Conservation (phyloP, 2,797 vertebrate species). For the Tenualosa thibaudeaui region DNA sequence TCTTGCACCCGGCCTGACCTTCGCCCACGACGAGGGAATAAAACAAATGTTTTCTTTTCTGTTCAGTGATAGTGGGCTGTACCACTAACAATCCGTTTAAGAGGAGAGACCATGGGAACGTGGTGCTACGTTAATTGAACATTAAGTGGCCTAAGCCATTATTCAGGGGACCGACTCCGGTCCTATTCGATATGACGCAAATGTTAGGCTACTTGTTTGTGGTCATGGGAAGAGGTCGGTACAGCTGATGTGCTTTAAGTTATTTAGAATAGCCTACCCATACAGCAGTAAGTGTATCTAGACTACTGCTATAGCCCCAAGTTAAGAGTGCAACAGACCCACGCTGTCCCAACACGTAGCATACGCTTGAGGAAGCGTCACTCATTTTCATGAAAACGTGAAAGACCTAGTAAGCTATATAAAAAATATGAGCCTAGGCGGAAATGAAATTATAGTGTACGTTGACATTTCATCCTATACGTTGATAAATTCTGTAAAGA, state of each 20-base stretch:
- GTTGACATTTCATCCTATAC: not conserved
- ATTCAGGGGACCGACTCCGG: constrained; percentile 36
- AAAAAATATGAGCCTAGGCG: too few relatives aligned
- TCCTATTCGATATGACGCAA: constrained; percentile 26
- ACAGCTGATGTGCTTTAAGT: not conserved
- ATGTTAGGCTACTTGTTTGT: not conserved
- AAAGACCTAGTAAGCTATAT: too few relatives aligned
- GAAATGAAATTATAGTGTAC: too few relatives aligned
- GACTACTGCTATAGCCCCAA: not conserved
- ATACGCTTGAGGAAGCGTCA: too few relatives aligned
- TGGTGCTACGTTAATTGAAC: constrained; percentile 43
- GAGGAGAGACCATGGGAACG: constrained; percentile 44
- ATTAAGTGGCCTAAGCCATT: constrained; percentile 31
- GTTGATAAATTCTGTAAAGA: not conserved
- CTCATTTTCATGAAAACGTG: too few relatives aligned
- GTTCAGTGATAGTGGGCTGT: constrained; percentile 45
- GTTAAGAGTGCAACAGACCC: not conserved
- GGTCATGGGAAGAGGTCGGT: not conserved
- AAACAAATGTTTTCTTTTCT: constrained; percentile 50
- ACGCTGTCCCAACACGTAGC: not conserved
- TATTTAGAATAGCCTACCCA: not conserved
- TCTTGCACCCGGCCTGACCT: constrained; percentile 73
- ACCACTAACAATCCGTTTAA: constrained; percentile 40
- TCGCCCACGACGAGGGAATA: constrained; percentile 60
- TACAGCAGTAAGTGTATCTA: not conserved